phyloP scores from a whole-genome alignment of 1,140 invertebrate genomes.

The Antheraea pernyi region DNA sequence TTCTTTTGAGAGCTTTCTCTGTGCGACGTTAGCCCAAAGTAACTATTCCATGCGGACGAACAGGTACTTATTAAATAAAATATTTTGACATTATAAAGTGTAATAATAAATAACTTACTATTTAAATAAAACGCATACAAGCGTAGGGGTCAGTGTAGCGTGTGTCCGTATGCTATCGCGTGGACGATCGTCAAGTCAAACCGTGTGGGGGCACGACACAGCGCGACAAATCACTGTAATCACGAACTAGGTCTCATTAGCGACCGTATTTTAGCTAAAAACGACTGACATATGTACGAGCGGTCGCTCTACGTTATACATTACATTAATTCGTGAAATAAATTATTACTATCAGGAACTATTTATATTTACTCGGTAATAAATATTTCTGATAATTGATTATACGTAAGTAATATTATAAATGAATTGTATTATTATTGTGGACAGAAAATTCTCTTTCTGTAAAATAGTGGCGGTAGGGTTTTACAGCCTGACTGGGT shows the following conservation, averaged over 20 bases:
- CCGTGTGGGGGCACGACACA: conserved; percentile 37
- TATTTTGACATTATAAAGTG: no score
- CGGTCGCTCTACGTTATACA: background rate
- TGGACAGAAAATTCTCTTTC: no score
- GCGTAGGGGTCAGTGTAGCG: background rate
- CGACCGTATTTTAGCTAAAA: conserved; percentile 45
- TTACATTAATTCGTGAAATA: background rate
- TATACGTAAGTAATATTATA: background rate
- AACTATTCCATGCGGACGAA: no score
- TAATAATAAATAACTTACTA: background rate
- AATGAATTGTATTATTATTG: no score
- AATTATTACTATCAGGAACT: background rate
- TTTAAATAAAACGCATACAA: background rate
- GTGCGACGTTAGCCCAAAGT: no score
- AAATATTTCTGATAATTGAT: background rate
- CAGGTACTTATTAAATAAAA: no score
- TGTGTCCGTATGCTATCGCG: conserved; percentile 19
- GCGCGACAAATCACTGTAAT: conserved; percentile 62
- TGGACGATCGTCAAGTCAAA: conserved; percentile 38
- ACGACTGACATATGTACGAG: conserved; percentile 38
- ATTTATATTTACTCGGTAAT: background rate
- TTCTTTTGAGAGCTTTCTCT: no score
- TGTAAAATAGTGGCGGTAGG: no score
- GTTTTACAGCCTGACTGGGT: no score
- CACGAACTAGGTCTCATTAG: conserved; percentile 59